Evolutionary conservation across 2,888 invertebrate genomes (phyloP), one percentile per base, ranked within the genome.

Genomic region (Abrostola triplasia): DNA sequence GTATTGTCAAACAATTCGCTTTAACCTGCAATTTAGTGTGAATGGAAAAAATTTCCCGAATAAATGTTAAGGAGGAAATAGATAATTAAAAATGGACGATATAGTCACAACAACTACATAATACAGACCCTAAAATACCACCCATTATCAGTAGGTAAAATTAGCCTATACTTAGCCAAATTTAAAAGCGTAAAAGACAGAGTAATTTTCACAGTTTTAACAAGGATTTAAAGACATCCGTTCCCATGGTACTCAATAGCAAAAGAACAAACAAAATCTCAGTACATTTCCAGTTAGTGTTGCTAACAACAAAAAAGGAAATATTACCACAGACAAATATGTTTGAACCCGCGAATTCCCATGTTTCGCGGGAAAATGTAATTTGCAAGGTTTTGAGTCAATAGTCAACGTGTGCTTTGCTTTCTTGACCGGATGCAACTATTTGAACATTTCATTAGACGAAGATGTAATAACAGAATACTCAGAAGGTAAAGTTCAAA

Each of bases 361-460:
- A 62, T 51, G 70, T 60, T 70, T 73, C 66, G 57, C 59, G 70
- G 44, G 65, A 70, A 65, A 69, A 72, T 57, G 60, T 37, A 69
- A 13, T 65, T 69, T 72, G 50, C 53, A 40, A 5, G 38, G 8
- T n/a, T 35, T 50, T 41, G 40, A 44, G 70, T 36, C 63, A 60
- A 60, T 58, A 52, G 59, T 38, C 13, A 53, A 52, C 73, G 35
- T 69, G 11, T 64, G 64, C 54, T 47, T 7, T 6, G 12, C 37
- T 57, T 42, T 47, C 42, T 37, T 36, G 12, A 9, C 37, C 74
- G 67, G 74, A 73, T 58, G 67, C 52, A 50, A 44, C 55, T 73
- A 67, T 73, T 73, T 73, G 24, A 48, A 6, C 35, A 48, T 51
- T 56, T 41, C 36, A 67, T 73, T 73, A 73, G 74, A 58, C n/a